Conservation (phyloP, 2,797 vertebrate species). For the Dallia pectoralis region DNA sequence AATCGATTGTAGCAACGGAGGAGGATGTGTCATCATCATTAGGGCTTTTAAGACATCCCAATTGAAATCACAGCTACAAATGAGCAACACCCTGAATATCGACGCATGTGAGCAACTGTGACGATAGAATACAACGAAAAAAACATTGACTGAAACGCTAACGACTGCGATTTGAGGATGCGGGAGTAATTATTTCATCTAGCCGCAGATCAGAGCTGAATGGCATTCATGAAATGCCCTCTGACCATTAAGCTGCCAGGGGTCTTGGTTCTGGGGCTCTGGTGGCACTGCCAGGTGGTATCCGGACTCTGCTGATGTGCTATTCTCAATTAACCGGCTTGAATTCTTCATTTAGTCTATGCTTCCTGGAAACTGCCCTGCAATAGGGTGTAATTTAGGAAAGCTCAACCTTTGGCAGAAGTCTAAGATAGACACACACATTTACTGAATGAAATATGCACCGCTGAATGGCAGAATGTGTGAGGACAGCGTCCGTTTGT, state of each 20-base stretch:
- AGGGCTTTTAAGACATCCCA: slow-evolving; percentile 21
- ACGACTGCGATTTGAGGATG: background rate
- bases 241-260: background rate
- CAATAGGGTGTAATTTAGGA: slow-evolving; percentile 55
- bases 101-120: slow-evolving; percentile 4
- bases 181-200: background rate
- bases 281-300: slow-evolving; percentile 38
- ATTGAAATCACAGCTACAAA: slow-evolving; percentile 7
- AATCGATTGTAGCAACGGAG: background rate
- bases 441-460: background rate
- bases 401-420: slow-evolving; percentile 38
- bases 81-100: background rate
- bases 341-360: slow-evolving; percentile 72
- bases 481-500: too few relatives aligned
- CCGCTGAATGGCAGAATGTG: too few relatives aligned
- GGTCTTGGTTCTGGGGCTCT: slow-evolving; percentile 32
- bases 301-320: slow-evolving; percentile 54
- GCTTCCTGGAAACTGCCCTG: slow-evolving; percentile 66
- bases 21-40: slow-evolving; percentile 5
- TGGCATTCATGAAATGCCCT: slow-evolving; percentile 22
- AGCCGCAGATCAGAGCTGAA: slow-evolving; percentile 10
- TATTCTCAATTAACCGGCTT: slow-evolving; percentile 72
- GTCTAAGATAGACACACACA: slow-evolving; percentile 13
- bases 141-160: slow-evolving; percentile 4
- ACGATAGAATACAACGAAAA: slow-evolving; percentile 6